Conservation (phyloP, 2,113 vertebrate species). For the Pangasianodon gigas region DNA sequence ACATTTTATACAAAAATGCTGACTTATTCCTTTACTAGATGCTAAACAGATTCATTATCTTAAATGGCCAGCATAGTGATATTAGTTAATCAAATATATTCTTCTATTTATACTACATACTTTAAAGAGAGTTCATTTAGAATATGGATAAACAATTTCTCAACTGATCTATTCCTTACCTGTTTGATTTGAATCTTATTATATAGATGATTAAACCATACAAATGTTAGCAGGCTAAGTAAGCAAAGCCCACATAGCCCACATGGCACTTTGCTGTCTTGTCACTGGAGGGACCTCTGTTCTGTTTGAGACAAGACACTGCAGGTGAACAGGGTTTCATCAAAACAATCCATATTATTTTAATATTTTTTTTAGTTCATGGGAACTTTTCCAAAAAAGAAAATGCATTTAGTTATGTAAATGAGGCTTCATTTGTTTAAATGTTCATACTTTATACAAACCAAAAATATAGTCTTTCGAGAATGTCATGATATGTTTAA, state of each 20-base stretch:
- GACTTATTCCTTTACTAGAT: background rate
- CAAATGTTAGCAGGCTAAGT: background rate
- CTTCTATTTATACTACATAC: background rate
- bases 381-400: background rate
- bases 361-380: too few relatives aligned
- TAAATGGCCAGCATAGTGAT: background rate
- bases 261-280: background rate
- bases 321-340: background rate
- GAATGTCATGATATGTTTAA: background rate
- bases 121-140: background rate
- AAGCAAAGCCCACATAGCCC: background rate
- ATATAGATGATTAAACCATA: background rate
- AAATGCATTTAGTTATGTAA: background rate
- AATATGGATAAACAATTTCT: background rate
- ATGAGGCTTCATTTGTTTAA: background rate
- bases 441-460: background rate
- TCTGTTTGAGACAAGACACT: background rate
- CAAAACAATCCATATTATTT: background rate
- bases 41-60: background rate
- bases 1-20: background rate
- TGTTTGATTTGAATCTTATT: background rate
- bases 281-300: background rate
- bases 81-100: background rate
- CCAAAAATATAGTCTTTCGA: background rate
- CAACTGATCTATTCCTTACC: background rate